A percentile compares a stretch with the other conserved stretches of the same genome.
Conservation (phyloP, 2,797 vertebrate genomes). For the Micromesistius poutassou region DNA sequence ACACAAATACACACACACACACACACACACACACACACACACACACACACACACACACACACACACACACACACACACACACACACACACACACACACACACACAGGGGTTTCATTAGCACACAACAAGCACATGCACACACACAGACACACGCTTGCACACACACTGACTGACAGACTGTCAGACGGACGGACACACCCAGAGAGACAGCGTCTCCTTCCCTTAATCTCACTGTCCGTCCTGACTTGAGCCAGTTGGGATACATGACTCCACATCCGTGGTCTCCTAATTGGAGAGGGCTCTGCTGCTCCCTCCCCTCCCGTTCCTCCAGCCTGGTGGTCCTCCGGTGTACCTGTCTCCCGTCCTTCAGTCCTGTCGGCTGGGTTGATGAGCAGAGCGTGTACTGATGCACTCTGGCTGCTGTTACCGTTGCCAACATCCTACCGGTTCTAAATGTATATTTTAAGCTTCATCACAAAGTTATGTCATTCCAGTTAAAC, state of each 20-base stretch:
- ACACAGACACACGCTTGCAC: not conserved
- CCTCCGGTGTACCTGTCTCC: not conserved
- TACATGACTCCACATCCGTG: conserved; percentile 9
- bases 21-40: too few relatives aligned
- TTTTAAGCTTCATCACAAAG: too few relatives aligned
- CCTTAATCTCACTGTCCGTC: not conserved
- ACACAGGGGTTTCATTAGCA: not conserved
- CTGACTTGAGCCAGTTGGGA: not conserved
- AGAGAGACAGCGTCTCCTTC: not conserved
- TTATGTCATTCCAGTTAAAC: too few relatives aligned
- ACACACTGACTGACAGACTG: not conserved
- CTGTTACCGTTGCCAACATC: not conserved
- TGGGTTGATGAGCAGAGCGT: not conserved
- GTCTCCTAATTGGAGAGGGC: not conserved
- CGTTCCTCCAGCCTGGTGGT: not conserved
- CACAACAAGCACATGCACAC: not conserved
- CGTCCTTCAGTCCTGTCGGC: not conserved
- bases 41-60: too few relatives aligned
- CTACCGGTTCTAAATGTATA: too few relatives aligned
- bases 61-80: not conserved
- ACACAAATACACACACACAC: too few relatives aligned
- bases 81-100: not conserved
- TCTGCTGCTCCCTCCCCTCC: not conserved
- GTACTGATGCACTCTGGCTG: not conserved
- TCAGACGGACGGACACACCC: not conserved